A percentile compares a stretch with the other conserved stretches of the same genome.
Conservation (phyloP, 2,888 invertebrate genomes). For the Spisula subtruncata region DNA sequence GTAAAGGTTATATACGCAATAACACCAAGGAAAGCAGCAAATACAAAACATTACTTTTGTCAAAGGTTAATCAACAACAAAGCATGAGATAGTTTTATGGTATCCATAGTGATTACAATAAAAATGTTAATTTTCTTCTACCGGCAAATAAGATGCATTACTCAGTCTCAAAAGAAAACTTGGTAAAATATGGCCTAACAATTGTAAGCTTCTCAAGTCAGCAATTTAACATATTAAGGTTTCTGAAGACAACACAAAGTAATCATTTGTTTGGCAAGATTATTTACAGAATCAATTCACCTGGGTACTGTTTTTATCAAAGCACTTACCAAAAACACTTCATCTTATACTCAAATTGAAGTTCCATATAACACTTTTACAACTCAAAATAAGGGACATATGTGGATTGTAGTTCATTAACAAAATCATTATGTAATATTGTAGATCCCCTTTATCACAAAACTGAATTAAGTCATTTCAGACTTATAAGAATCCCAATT, state of each 20-base stretch:
- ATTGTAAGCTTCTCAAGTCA: slow-evolving; percentile 14
- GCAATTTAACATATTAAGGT: neutral
- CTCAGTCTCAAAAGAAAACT: neutral
- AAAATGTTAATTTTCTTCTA: neutral
- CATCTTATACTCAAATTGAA: no score
- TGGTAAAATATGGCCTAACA: neutral
- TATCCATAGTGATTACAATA: neutral
- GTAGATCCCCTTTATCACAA: no score
- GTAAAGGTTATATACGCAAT: neutral
- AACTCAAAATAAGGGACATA: no score
- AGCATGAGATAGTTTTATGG: neutral
- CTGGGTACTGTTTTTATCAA: no score
- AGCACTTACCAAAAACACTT: no score
- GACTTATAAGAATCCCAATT: no score
- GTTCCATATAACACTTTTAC: no score
- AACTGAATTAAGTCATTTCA: no score
- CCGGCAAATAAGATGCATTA: neutral
- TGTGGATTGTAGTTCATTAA: no score
- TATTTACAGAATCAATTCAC: neutral
- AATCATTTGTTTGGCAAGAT: neutral
- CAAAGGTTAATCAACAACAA: slow-evolving; percentile 26
- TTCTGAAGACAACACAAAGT: neutral
- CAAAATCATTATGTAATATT: no score
- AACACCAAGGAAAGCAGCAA: neutral
- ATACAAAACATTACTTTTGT: slow-evolving; percentile 12